Evolutionary conservation across 2,888 invertebrate species (phyloP), one percentile per base, ranked within the genome.

Genomic region (Volucella inflata): DNA sequence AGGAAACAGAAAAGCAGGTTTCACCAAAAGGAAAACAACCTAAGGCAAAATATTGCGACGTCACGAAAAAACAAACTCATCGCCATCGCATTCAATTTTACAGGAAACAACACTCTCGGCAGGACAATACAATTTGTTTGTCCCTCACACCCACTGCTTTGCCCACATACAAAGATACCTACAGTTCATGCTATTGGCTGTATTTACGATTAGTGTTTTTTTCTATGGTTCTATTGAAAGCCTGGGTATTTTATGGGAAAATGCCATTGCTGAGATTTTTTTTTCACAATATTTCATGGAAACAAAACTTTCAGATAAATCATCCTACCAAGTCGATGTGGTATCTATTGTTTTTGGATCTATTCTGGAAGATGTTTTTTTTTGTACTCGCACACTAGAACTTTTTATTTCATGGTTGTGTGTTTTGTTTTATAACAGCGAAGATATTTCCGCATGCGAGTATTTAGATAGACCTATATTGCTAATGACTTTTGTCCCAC

Each of bases 181-280:
- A 30, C 30, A 30, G 6, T 30, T 30, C 30, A 30, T 30, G 11
- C 51, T 83, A 51, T 50, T 70, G 64, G 64, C 55, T 70, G 65
- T 84, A 55, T 75, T 84, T 70, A 75, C n/a, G n/a, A n/a, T n/a
- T n/a, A n/a, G n/a, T n/a, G 71, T 80, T 60, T 71, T 48, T 48
- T 55, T 70, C 65, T 70, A 65, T 65, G 70, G 64, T 59, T 70
- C 75, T 79, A 70, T 79, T 57, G 10, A 50, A 46, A 14, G 44
- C 65, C 46, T 60, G 65, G 50, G 60, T 60, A 75, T 65, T 30
- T 70, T 83, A 59, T 78, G 42, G 59, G 51, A 46, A 40, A 44
- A 50, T 67, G 51, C 50, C 9, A 2, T 65, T 50, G 30, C 30
- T 0, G 0, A 4, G 1, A 21, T 60, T n/a, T 14, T 51, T 64